phyloP scores from a whole-genome alignment of 2,888 invertebrate genomes.

The Epinotia bilunana region DNA sequence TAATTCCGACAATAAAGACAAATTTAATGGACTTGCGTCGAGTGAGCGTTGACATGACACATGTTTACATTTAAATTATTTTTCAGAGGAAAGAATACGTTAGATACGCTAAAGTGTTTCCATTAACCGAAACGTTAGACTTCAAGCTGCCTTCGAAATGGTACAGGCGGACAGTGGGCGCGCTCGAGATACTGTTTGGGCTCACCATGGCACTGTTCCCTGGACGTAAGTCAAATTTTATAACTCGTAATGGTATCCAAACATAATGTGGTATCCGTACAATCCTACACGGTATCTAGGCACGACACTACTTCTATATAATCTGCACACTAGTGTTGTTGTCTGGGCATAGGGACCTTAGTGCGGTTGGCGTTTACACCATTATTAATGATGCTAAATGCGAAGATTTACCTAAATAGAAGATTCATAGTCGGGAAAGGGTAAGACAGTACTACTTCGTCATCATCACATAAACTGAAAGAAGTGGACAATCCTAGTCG shows the following conservation, averaged over 20 bases:
- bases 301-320: too few species aligned
- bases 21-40: conserved; percentile 12
- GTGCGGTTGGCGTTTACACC: too few species aligned
- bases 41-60: conserved; percentile 17
- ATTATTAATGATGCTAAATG: too few species aligned
- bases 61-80: conserved; percentile 49
- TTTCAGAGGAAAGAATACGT: conserved; percentile 96
- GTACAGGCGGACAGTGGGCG: conserved; percentile 94
- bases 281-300: too few species aligned
- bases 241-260: neutral
- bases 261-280: too few species aligned
- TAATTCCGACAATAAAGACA: neutral
- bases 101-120: conserved; percentile 98
- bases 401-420: too few species aligned
- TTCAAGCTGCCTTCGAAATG: conserved; percentile 96
- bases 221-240: conserved; percentile 87
- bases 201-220: conserved; percentile 92
- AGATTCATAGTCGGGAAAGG: too few species aligned
- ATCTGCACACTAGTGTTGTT: too few species aligned
- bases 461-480: too few species aligned
- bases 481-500: too few species aligned
- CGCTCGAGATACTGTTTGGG: conserved; percentile 93
- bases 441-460: too few species aligned
- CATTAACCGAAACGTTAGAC: conserved; percentile 90
- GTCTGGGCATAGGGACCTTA: too few species aligned